Conservation (phyloP, 2,113 vertebrate genomes). For the Aldabrachelys gigantea region DNA sequence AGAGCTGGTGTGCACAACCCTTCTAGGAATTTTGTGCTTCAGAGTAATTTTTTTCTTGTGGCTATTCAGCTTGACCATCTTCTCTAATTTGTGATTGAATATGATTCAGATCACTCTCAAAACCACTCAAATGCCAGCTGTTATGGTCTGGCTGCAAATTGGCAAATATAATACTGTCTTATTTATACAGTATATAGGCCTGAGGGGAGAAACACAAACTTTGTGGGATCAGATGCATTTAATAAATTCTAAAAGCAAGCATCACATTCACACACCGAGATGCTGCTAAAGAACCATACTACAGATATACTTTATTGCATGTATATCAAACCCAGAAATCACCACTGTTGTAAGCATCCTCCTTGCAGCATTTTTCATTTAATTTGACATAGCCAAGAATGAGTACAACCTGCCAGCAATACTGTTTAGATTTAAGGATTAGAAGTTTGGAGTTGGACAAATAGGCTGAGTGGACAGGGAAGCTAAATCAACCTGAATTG, state of each 20-base stretch:
- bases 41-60: rapidly evolving
- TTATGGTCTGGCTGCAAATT: not conserved
- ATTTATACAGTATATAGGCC: not conserved
- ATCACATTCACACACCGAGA: not conserved
- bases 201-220: not conserved
- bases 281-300: not conserved
- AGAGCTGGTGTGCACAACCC: not conserved
- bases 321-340: not conserved
- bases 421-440: conserved; percentile 52
- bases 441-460: conserved; percentile 27
- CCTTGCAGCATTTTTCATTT: conserved; percentile 23
- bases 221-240: not conserved
- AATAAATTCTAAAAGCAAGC: not conserved
- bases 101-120: not conserved
- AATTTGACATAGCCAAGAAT: not conserved
- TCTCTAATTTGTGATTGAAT: not conserved
- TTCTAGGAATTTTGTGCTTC: not conserved
- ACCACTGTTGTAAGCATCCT: not conserved
- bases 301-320: not conserved
- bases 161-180: not conserved
- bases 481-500: not conserved
- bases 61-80: not conserved
- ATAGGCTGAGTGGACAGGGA: conserved; percentile 37
- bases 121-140: not conserved
- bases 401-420: conserved; percentile 21